Base-by-base conservation (phyloP, 1,140 invertebrate species). In the Eueides isabella region DNA sequence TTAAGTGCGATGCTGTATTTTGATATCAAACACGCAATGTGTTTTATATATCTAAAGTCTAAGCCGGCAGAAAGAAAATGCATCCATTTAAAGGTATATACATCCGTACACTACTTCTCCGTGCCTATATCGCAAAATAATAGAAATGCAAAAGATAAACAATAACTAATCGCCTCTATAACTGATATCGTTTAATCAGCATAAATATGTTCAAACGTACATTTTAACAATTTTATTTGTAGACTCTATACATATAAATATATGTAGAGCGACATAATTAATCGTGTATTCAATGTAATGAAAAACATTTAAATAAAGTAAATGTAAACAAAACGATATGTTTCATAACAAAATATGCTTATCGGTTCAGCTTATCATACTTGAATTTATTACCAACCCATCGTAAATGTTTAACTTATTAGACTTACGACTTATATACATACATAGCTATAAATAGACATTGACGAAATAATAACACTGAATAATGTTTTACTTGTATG, bases 291-390 rank as follows among this genome's bases (percentile, higher is more conserved):
- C 26, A 26, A 55, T 55, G 19, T 55, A 12, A 55, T 55, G 19
- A 55, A 55, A 26, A 55, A 55, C 48, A 55, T 55, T 55, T 26
- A 55, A 26, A 55, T 55, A 55, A 55, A 55, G 48, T 55, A 23
- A 55, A 55, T 55, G 30, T 68, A 61, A 69, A 69, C 28, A 69
- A 69, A 19, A 55, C 29, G 11, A 16, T n/a, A 48, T 61, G 19
- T 69, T 69, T 69, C 48, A 69, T 69, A 69, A 69, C 67, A 69
- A 69, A 67, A 67, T 69, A 5, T 55, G 19, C 48, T 61, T 69
- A 69, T 69, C 67, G 23, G 5, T 19, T 33, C 16, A 31, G 29
- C 48, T 69, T 69, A 69, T 69, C 67, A 69, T 14, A 6, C 48
- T 61, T 5, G 19, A 61, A 69, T 69, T 69, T 69, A 69, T 69